phyloP scores from a whole-genome alignment of 2,888 invertebrate species.

The Dastarcus helophoroides region DNA sequence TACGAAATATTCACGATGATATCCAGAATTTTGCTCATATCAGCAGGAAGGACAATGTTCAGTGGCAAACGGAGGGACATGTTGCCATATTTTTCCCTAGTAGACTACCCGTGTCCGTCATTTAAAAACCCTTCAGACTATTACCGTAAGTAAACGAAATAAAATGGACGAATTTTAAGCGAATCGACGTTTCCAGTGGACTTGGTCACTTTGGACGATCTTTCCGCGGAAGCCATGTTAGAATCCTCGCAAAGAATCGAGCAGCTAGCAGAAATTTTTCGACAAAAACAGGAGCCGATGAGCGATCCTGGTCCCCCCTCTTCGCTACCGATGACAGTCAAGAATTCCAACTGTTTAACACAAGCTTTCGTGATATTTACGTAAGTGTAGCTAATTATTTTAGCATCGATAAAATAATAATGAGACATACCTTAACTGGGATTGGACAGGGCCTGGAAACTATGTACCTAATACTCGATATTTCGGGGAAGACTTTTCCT shows the following conservation, averaged over 20 bases:
- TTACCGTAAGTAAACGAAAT: constrained; percentile 58
- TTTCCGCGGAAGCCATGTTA: constrained; percentile 87
- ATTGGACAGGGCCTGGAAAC: no score
- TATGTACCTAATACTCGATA: no score
- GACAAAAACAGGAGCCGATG: constrained; percentile 52
- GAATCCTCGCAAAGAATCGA: constrained; percentile 91
- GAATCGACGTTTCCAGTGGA: constrained; percentile 55
- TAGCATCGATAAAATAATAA: no score
- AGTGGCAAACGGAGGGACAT: constrained; percentile 81
- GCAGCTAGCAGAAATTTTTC: constrained; percentile 73
- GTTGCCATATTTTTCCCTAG: constrained; percentile 77
- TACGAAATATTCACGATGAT: constrained; percentile 94
- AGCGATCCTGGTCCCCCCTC: constrained; percentile 70
- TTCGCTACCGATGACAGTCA: constrained; percentile 54
- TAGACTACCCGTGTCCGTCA: constrained; percentile 90
- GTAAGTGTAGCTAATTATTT: constrained; percentile 35
- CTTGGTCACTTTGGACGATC: constrained; percentile 82
- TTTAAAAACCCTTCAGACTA: constrained; percentile 96
- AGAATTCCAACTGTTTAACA: constrained; percentile 51
- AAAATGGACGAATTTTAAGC: constrained; percentile 3
- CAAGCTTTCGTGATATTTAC: constrained; percentile 61
- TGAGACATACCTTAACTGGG: no score
- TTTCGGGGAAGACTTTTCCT: no score
- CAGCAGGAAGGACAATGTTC: constrained; percentile 85
- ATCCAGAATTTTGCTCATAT: constrained; percentile 71